phyloP scores from a whole-genome alignment of 2,888 invertebrate species.

The Frankliniella fusca region DNA sequence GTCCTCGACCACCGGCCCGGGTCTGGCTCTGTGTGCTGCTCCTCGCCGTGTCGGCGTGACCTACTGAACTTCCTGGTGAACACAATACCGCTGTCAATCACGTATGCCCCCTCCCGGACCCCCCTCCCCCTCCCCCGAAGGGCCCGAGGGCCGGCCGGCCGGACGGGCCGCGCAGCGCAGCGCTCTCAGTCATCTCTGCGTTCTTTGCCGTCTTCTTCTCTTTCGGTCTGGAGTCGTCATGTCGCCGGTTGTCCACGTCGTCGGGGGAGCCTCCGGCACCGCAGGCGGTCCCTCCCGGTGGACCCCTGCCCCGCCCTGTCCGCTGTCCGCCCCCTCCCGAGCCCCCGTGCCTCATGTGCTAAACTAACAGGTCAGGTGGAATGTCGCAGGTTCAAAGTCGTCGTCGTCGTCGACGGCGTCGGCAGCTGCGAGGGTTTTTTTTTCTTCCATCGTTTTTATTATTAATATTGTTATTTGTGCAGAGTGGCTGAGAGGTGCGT shows the following conservation, averaged over 20 bases:
- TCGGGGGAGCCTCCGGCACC: neutral
- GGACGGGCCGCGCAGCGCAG: too few relatives aligned
- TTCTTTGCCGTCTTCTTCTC: neutral
- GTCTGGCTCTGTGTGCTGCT: neutral
- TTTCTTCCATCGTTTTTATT: too few relatives aligned
- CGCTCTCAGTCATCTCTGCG: neutral
- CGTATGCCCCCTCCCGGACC: neutral
- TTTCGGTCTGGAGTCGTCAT: too few relatives aligned
- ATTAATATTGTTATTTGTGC: too few relatives aligned
- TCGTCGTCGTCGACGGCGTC: too few relatives aligned
- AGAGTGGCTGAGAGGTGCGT: too few relatives aligned
- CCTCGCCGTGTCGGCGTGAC: neutral
- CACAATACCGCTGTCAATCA: conserved; percentile 22
- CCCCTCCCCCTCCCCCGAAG: too few relatives aligned
- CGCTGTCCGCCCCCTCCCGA: neutral
- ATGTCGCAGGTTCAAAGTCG: too few relatives aligned
- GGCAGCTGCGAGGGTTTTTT: too few relatives aligned
- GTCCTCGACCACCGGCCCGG: neutral
- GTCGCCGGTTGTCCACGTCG: neutral
- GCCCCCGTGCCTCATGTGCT: neutral
- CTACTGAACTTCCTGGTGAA: conserved; percentile 20
- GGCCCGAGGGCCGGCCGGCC: too few relatives aligned
- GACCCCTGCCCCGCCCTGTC: neutral
- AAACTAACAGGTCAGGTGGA: too few relatives aligned
- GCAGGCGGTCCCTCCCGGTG: neutral